These are phyloP conservation scores for Neodiprion pinetum DNA, from an alignment of 1,140 invertebrate species.

Conservation along the genomic window DNA sequence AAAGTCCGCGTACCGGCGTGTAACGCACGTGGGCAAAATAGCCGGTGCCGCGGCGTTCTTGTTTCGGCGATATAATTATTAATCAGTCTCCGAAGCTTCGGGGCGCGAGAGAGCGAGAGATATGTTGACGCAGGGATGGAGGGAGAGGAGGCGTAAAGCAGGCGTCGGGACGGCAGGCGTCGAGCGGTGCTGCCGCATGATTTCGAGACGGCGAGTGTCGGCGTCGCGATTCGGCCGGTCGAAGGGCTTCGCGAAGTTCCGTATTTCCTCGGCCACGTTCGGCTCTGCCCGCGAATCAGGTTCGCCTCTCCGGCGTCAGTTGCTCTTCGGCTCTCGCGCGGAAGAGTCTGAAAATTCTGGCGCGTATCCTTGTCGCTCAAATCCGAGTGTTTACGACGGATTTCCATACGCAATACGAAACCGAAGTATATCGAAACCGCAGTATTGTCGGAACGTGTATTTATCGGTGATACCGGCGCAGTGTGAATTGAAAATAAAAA, in stretches of 20 bases:
- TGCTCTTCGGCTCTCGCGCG: slow-evolving; percentile 58
- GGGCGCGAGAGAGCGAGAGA: too few relatives aligned
- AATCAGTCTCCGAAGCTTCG: too few relatives aligned
- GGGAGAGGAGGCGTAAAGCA: slow-evolving; percentile 10
- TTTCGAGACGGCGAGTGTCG: slow-evolving; percentile 26
- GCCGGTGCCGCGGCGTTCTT: too few relatives aligned
- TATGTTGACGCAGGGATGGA: neutral
- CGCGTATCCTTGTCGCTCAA: slow-evolving; percentile 25
- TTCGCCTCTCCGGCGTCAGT: slow-evolving; percentile 48
- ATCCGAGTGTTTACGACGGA: too few relatives aligned
- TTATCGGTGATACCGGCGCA: too few relatives aligned
- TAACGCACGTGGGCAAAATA: too few relatives aligned
- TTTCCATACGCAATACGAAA: too few relatives aligned
- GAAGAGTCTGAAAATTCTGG: slow-evolving; percentile 45
- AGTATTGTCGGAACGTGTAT: too few relatives aligned
- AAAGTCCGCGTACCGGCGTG: too few relatives aligned
- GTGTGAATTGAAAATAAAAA: too few relatives aligned
- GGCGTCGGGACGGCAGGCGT: slow-evolving; percentile 16
- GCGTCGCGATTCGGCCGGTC: slow-evolving; percentile 27
- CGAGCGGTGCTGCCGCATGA: slow-evolving; percentile 33
- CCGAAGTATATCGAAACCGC: too few relatives aligned
- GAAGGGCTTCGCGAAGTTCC: slow-evolving; percentile 29
- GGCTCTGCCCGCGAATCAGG: slow-evolving; percentile 34
- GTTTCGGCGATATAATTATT: too few relatives aligned
- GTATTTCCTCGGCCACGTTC: slow-evolving; percentile 39